phyloP scores from a whole-genome alignment of 2,888 invertebrate genomes.

The Microctonus brassicae region DNA sequence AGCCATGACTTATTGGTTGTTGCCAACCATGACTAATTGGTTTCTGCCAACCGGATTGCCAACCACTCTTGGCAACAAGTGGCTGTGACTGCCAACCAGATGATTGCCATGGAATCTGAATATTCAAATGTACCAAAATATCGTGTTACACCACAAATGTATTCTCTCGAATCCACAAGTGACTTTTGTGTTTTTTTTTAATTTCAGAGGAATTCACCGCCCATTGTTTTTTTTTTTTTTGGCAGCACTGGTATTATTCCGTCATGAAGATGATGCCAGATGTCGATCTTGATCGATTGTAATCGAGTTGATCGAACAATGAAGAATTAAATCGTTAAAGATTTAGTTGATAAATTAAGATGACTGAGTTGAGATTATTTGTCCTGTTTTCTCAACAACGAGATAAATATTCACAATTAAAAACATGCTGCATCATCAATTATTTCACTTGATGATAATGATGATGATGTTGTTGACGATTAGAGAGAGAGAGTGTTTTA shows the following conservation, averaged over 20 bases:
- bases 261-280: not conserved
- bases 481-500: not conserved
- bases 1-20: constrained; percentile 29
- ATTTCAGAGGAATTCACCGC: not conserved
- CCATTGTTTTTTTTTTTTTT: not conserved
- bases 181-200: not conserved
- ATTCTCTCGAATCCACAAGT: constrained; percentile 21
- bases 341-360: constrained; percentile 2
- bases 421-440: constrained; percentile 3
- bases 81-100: constrained; percentile 43
- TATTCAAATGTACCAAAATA: constrained; percentile 44
- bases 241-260: not conserved
- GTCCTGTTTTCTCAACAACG: constrained; percentile 7
- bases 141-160: constrained; percentile 27
- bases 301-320: constrained; percentile 3
- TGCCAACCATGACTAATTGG: constrained; percentile 40
- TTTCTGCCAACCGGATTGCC: constrained; percentile 44
- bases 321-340: not conserved
- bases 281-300: not conserved
- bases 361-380: constrained; percentile 1
- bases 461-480: constrained; percentile 17
- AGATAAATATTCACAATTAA: not conserved
- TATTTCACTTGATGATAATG: constrained; percentile 30
- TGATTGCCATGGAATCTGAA: constrained; percentile 40
- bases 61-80: constrained; percentile 18